phyloP scores from a whole-genome alignment of 1,140 invertebrate genomes.

The silkworm (Bombyx mori) region ASM3026992v2 NC_085114.1:13200501-13201000 shows the following conservation, averaged over 20 bases:
- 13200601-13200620: background rate
- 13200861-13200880: constrained; percentile 39
- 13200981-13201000: constrained; percentile 24
- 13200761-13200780: constrained; percentile 38
- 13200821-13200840: constrained; percentile 16
- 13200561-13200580: too few species aligned
- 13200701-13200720: background rate
- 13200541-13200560: too few species aligned
- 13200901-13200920: constrained; percentile 16
- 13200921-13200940: constrained; percentile 33
- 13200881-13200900: constrained; percentile 40
- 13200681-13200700: background rate
- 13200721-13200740: constrained; percentile 9
- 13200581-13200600: too few species aligned
- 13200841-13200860: constrained; percentile 20
- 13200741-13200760: constrained; percentile 50
- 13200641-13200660: background rate
- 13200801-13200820: constrained; percentile 36
- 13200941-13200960: constrained; percentile 40
- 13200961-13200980: constrained; percentile 37
- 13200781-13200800: constrained; percentile 49
- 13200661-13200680: background rate
- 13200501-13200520: too few species aligned
- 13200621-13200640: background rate
- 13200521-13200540: too few species aligned